Conservation (phyloP, 1,140 invertebrate genomes). For the Panagrolaimus sp. region DNA sequence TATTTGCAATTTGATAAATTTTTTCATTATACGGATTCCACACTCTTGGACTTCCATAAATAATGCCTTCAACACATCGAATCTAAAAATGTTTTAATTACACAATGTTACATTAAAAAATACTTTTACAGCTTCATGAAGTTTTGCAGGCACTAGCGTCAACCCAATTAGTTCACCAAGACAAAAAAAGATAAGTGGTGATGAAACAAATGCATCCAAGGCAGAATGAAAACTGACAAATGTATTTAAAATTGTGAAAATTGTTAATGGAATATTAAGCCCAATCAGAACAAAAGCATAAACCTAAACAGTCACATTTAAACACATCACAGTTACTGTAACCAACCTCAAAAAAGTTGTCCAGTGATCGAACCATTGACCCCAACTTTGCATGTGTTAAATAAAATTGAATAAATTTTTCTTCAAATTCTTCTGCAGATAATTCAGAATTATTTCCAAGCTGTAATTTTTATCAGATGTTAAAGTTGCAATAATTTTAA, state of each 20-base stretch:
- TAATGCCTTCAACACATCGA: background rate
- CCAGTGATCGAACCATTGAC: background rate
- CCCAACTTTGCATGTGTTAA: background rate
- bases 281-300: background rate
- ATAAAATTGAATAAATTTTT: background rate
- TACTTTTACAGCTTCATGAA: background rate
- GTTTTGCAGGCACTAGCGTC: background rate
- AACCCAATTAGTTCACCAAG: background rate
- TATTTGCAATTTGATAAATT: slow-evolving; percentile 10
- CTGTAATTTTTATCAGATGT: too few species aligned
- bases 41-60: background rate
- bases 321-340: background rate
- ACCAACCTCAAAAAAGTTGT: background rate
- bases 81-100: background rate
- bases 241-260: background rate
- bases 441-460: background rate
- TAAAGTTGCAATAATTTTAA: too few species aligned
- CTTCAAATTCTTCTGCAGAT: background rate
- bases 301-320: background rate
- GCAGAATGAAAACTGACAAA: background rate
- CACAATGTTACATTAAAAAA: background rate
- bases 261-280: background rate
- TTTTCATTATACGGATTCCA: background rate
- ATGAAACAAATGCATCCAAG: background rate
- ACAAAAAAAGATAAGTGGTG: background rate